Percentiles rank a stretch among this genome's conserved stretches.
These are phyloP conservation scores for Lycaena phlaeas DNA, from an alignment of 2,888 invertebrate genomes.

Conservation along the genomic window DNA sequence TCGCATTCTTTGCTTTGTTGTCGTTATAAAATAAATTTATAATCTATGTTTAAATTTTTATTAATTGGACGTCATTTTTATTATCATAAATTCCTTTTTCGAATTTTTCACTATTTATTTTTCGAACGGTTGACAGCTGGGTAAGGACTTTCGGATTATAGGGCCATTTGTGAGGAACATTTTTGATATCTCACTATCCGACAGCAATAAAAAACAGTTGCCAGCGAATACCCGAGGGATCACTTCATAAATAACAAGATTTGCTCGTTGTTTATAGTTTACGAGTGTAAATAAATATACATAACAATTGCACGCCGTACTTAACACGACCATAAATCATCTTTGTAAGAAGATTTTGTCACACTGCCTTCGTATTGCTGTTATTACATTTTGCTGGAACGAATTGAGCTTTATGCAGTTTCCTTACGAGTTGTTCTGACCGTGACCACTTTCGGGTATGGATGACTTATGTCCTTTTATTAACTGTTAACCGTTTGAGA, in stretches of 20 bases:
- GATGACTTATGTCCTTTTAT: slow-evolving; percentile 1
- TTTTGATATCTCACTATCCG: not conserved
- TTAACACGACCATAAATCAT: slow-evolving; percentile 68
- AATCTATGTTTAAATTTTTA: not conserved
- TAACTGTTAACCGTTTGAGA: not conserved
- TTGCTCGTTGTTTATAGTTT: slow-evolving; percentile 69
- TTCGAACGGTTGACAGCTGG: too few species aligned
- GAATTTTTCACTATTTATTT: slow-evolving; percentile 1
- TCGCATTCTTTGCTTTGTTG: not conserved
- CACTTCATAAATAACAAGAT: slow-evolving; percentile 69
- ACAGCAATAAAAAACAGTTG: slow-evolving; percentile 32
- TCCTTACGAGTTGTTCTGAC: too few species aligned
- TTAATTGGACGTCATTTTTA: slow-evolving; percentile 5
- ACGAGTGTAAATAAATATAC: slow-evolving; percentile 68
- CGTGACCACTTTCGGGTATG: too few species aligned
- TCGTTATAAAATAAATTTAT: not conserved
- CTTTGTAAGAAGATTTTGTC: slow-evolving; percentile 69
- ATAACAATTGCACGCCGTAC: slow-evolving; percentile 69
- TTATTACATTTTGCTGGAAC: slow-evolving; percentile 22
- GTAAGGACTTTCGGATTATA: not conserved
- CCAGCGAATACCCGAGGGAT: slow-evolving; percentile 54
- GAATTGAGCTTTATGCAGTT: slow-evolving; percentile 42
- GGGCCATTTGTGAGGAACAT: not conserved
- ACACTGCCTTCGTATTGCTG: slow-evolving; percentile 53
- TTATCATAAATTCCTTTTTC: slow-evolving; percentile 3